phyloP scores from a whole-genome alignment of 1,140 invertebrate species.

The Cydia splendana region DNA sequence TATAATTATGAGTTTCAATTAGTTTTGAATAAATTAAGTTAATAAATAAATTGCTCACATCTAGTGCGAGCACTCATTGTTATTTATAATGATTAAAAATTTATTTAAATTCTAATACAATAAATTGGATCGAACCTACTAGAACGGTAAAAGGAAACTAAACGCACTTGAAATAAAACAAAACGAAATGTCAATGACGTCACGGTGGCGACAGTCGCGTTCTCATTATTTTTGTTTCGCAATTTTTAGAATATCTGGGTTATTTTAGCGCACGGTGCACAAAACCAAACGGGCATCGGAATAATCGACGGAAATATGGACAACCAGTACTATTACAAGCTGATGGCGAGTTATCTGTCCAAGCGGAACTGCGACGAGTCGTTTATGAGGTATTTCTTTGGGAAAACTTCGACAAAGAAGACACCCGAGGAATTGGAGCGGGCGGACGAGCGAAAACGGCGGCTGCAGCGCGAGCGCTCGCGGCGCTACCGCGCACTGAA shows the following conservation, averaged over 20 bases:
- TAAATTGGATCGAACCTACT: too few species aligned
- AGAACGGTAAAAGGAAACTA: constrained; percentile 4
- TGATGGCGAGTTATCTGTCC: constrained; percentile 74
- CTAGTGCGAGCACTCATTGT: too few species aligned
- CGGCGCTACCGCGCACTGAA: constrained; percentile 70
- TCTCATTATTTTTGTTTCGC: constrained; percentile 78
- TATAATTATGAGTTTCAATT: too few species aligned
- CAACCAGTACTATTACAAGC: constrained; percentile 75
- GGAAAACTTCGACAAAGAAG: constrained; percentile 72
- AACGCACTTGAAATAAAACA: constrained; percentile 30
- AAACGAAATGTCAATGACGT: constrained; percentile 54
- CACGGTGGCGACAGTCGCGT: constrained; percentile 62
- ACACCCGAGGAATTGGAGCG: constrained; percentile 72
- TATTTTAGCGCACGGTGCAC: constrained; percentile 38
- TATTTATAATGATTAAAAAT: too few species aligned
- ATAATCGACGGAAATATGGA: constrained; percentile 55
- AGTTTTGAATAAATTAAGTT: too few species aligned
- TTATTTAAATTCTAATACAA: too few species aligned
- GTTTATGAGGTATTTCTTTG: constrained; percentile 75
- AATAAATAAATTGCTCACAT: too few species aligned
- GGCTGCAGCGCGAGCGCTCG: constrained; percentile 68
- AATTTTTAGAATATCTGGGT: constrained; percentile 61
- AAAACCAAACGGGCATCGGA: constrained; percentile 38
- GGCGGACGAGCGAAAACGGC: constrained; percentile 69
- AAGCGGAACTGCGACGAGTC: constrained; percentile 76